Base-by-base conservation (phyloP, 2,797 vertebrate species). In the Xenopus petersii region DNA sequence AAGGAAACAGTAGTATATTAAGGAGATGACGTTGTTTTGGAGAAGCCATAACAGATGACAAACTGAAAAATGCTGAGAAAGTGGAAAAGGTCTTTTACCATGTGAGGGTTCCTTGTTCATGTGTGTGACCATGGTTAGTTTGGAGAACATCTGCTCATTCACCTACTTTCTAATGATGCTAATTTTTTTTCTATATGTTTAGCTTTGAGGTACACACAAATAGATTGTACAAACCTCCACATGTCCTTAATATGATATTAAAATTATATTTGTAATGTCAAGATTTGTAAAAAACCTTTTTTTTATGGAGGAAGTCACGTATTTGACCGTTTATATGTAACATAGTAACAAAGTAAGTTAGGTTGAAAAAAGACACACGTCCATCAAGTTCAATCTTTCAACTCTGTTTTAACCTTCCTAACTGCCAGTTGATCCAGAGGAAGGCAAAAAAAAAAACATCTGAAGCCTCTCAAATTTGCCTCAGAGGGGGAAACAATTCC, bases 1-100 rank as follows among this genome's bases (percentile, higher is more conserved):
- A 81, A 95, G 73, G 82, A 95, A 88, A 75, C 33, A 10, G 55
- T 73, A 60, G 15, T 11, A 1, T 42, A 33, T 30, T 30, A 9
- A 49, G 26, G 26, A 30, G 26, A 30, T 30, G 26, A 30, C 26
- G 2, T 2, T 30, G 26, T 1, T 30, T 30, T 70, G 48, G 36
- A 24, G 11, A 69, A 59, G 46, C 12, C 26, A 30, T 30, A 30
- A 30, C 26, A 49, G 24, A 36, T 33, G 12, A 71, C 42, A 61
- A 26, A 24, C 4, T 1, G 0, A 26, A 12, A 21, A 3, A 42
- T 12, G 68, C 30, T 49, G 26, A 67, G 16, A 1, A 17, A 15
- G 15, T 59, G 15, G 11, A 21, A 47, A 42, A 24, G 4, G 30
- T 63, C 2, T 63, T 33, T 16, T 24, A 24, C 58, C 11, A 26